A percentile compares a stretch with the other conserved stretches of the same genome.
Conservation (phyloP, 2,113 vertebrate genomes). For the Hemicordylus capensis region DNA sequence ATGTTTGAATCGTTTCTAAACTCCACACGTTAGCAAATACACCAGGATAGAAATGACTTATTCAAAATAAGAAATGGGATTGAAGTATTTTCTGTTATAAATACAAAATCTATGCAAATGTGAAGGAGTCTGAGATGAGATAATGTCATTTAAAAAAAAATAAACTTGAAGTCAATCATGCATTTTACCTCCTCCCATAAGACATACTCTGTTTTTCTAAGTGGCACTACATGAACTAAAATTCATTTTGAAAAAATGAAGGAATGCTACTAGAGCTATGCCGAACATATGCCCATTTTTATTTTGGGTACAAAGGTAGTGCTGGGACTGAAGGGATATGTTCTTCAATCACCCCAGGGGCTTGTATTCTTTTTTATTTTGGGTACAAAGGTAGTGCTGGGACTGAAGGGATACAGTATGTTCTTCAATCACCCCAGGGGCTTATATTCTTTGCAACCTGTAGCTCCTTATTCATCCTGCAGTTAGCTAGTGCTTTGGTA, state of each 20-base stretch:
- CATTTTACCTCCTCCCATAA: not conserved
- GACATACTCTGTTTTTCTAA: not conserved
- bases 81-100: not conserved
- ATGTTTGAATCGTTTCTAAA: slow-evolving; percentile 48
- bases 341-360: no score
- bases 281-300: not conserved
- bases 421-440: no score
- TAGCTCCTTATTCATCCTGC: not conserved
- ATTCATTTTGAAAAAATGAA: not conserved
- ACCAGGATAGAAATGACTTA: slow-evolving; percentile 8
- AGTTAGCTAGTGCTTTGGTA: not conserved
- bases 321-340: not conserved
- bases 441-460: not conserved
- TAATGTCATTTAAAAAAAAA: not conserved
- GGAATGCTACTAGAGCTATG: not conserved
- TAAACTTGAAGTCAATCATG: not conserved
- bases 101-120: not conserved
- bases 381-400: no score
- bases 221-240: not conserved
- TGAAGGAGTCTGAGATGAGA: not conserved
- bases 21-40: not conserved
- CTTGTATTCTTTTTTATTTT: not conserved
- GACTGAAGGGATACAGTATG: not conserved
- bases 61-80: slow-evolving; percentile 23
- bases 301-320: not conserved